These are phyloP conservation scores for Cebus imitator DNA, from an alignment of 2,113 vertebrate species.

Conservation along the genomic window DNA sequence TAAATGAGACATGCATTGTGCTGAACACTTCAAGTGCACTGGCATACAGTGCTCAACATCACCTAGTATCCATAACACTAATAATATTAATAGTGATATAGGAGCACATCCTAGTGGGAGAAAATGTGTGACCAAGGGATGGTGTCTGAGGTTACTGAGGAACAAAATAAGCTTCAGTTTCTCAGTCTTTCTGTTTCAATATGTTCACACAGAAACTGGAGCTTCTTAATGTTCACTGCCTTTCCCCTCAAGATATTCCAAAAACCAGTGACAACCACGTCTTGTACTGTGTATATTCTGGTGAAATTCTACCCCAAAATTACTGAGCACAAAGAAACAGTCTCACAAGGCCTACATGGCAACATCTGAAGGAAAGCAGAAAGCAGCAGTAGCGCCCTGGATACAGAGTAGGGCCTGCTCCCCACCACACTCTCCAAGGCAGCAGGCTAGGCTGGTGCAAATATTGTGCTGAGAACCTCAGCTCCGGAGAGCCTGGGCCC, in stretches of 20 bases:
- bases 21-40: neutral
- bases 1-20: neutral
- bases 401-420: neutral
- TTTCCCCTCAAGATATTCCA: constrained; percentile 23
- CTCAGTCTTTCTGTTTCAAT: neutral
- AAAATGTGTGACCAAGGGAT: neutral
- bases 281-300: neutral
- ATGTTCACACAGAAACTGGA: neutral
- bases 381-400: neutral
- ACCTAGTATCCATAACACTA: neutral
- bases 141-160: neutral
- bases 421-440: neutral
- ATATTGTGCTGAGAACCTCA: neutral
- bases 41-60: neutral
- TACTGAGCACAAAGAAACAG: neutral
- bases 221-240: neutral
- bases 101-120: neutral
- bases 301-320: constrained; percentile 10
- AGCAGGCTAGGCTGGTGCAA: neutral
- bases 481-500: neutral
- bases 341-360: neutral
- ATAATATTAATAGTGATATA: neutral
- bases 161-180: neutral
- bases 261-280: neutral
- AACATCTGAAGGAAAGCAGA: neutral